These are phyloP conservation scores for Acleris holmiana DNA, from an alignment of 2,888 invertebrate genomes.

Conservation along the genomic window DNA sequence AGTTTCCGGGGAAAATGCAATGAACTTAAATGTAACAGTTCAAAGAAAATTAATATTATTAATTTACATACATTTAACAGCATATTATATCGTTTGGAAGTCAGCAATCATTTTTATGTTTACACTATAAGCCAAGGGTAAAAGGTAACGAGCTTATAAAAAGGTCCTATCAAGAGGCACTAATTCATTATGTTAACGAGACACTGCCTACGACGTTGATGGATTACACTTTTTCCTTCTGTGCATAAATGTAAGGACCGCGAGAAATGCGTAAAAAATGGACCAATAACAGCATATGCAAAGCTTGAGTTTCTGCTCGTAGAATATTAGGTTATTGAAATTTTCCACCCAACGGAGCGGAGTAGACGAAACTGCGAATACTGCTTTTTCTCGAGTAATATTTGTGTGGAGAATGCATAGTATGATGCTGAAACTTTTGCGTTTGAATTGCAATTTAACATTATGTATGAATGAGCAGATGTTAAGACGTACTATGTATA, in stretches of 20 bases:
- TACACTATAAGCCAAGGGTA: conserved; percentile 36
- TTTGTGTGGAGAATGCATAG: conserved; percentile 32
- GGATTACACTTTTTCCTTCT: conserved; percentile 64
- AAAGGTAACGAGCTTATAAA: conserved; percentile 40
- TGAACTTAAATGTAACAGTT: too few relatives aligned
- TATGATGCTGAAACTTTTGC: conserved; percentile 25
- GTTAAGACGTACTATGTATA: not conserved
- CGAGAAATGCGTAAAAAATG: conserved; percentile 57
- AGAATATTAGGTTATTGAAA: conserved; percentile 69
- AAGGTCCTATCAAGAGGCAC: conserved; percentile 50
- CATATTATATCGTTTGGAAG: too few relatives aligned
- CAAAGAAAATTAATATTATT: too few relatives aligned
- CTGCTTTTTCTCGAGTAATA: conserved; percentile 31
- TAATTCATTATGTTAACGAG: conserved; percentile 83
- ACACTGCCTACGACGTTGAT: conserved; percentile 76
- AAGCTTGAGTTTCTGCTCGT: conserved; percentile 54
- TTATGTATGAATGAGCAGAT: conserved; percentile 24
- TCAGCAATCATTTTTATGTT: conserved; percentile 14
- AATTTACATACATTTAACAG: too few relatives aligned
- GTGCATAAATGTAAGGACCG: conserved; percentile 49
- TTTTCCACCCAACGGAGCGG: conserved; percentile 61
- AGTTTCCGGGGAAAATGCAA: too few relatives aligned
- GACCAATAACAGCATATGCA: conserved; percentile 61
- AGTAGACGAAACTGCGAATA: conserved; percentile 45
- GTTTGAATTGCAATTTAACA: conserved; percentile 34